Base-by-base conservation (phyloP, 2,113 vertebrate species). In the Rhinogobius similis region DNA sequence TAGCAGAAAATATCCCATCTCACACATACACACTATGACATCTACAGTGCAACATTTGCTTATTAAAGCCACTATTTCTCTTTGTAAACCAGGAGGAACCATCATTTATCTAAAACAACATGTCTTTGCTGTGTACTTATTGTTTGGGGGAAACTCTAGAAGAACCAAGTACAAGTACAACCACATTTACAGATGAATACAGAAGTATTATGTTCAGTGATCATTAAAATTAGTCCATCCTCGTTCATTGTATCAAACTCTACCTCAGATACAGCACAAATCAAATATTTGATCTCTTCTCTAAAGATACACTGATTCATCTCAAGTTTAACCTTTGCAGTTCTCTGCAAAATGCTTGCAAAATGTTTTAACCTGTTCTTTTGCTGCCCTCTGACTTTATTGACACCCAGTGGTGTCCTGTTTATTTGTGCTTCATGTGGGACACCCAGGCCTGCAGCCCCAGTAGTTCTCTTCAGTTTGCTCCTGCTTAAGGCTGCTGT, bases 321-420 rank as follows among this genome's bases (percentile, higher is more conserved):
- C 77, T 86, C 76, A 78, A 81, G 59, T 73, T 71, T 14, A 55
- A 88, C 86, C 83, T 88, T 86, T 89, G 86, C 88, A 85, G 84
- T 89, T n/a, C 72, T 77, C 87, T 89, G 86, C 80, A 82, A 91
- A 93, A 93, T 92, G 86, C 92, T 93, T 93, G 92, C 92, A 93
- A 93, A 93, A 93, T 93, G 92, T 92, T 87, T 59, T 27, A 67
- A 67, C 38, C 27, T 77, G 62, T 84, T 82, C 32, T 78, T 86
- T 81, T 80, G 62, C 85, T 82, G 46, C 48, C 70, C 74, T 78
- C 82, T 86, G 65, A 81, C 41, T 84, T 20, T 79, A 75, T 67
- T 29, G 68, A 63, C 85, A 72, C 77, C 67, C 77, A 56, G 36
- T 66, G 72, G 81, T 83, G 73, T 73, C 71, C 12, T 27, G 65